A percentile compares a stretch with the other conserved stretches of the same genome.
Conservation (phyloP, 2,888 invertebrate genomes). For the Campoletis raptor region DNA sequence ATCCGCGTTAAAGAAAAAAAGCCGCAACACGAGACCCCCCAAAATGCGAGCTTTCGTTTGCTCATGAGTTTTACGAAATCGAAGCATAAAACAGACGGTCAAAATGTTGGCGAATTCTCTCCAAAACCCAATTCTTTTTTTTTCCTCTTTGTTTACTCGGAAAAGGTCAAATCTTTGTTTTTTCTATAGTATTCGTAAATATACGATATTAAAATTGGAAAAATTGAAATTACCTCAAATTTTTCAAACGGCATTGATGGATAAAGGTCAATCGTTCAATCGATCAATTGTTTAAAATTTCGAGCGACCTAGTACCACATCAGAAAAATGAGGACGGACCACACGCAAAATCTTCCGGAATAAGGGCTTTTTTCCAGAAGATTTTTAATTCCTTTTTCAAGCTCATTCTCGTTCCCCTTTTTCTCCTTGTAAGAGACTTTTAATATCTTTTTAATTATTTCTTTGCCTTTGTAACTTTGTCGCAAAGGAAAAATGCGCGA, state of each 20-base stretch:
- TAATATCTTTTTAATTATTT: constrained; percentile 32
- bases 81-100: not conserved
- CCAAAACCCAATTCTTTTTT: not conserved
- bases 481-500: constrained; percentile 26
- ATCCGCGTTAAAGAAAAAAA: constrained; percentile 20
- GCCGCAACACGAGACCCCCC: constrained; percentile 40
- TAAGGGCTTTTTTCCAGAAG: not conserved
- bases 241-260: not conserved
- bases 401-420: not conserved
- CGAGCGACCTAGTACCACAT: not conserved
- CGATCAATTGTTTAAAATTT: not conserved
- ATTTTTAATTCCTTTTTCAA: not conserved
- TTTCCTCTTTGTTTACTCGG: not conserved
- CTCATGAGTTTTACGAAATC: not conserved
- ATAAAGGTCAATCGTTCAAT: not conserved
- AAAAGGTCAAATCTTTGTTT: not conserved
- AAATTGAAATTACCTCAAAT: not conserved
- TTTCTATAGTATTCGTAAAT: not conserved
- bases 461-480: constrained; percentile 59
- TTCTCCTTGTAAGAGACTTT: constrained; percentile 38
- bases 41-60: constrained; percentile 4
- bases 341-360: constrained; percentile 26
- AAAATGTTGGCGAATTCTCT: not conserved
- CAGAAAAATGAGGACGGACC: constrained; percentile 42
- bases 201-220: not conserved